These are phyloP conservation scores for Ceratosolen fusciceps DNA, from an alignment of 1,140 invertebrate species.

Conservation along the genomic window DNA sequence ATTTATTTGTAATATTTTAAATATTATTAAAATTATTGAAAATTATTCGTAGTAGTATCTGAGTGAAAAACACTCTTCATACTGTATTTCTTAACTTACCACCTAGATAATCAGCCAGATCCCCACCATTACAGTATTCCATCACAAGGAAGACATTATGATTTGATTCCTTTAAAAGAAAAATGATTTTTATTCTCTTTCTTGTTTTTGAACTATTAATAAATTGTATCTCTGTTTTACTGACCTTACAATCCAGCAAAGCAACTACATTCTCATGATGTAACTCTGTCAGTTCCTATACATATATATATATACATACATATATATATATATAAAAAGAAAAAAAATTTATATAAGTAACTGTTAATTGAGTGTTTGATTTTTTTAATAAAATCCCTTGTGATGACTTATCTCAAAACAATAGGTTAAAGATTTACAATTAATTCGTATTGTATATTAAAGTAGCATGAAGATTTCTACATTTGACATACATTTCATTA, in stretches of 20 bases:
- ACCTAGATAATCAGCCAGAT: slow-evolving; percentile 96
- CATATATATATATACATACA: no score
- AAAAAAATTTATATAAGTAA: slow-evolving; percentile 21
- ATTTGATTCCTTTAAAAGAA: slow-evolving; percentile 81
- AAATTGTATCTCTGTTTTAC: slow-evolving; percentile 46
- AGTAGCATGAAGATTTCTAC: slow-evolving; percentile 14
- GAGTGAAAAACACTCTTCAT: no score
- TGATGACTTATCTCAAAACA: no score
- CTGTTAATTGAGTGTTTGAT: background rate
- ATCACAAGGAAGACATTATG: slow-evolving; percentile 97
- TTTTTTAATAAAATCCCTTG: background rate
- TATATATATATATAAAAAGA: no score
- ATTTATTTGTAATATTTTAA: background rate
- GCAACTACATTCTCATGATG: slow-evolving; percentile 99
- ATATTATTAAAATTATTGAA: slow-evolving; percentile 2
- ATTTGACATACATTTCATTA: no score
- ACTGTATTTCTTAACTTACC: slow-evolving; percentile 77
- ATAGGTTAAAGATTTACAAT: no score
- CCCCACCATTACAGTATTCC: slow-evolving; percentile 99
- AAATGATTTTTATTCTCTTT: slow-evolving; percentile 25
- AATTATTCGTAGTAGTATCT: no score
- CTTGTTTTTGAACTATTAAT: slow-evolving; percentile 46
- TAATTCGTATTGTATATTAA: no score
- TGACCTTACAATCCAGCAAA: slow-evolving; percentile 92
- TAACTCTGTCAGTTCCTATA: slow-evolving; percentile 91